Base-by-base conservation (phyloP, 2,797 vertebrate genomes). In the Chrosomus eos region DNA sequence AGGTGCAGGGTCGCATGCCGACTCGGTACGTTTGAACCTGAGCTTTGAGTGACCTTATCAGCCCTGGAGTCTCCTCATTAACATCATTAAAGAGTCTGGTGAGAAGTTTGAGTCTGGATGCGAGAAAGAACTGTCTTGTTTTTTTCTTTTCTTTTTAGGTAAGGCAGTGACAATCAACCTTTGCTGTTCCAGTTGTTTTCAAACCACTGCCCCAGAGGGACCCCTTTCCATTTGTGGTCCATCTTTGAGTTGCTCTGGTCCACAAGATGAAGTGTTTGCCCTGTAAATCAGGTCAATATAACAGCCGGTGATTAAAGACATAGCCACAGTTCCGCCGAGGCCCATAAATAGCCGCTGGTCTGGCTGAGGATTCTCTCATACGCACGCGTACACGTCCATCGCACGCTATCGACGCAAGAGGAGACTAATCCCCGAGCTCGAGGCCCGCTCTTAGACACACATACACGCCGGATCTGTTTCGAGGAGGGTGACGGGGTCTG, bases 401-500 rank as follows among this genome's bases (percentile, higher is more conserved):
- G 88, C 91, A 64, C 21, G 36, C 68, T 86, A 92, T 93, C 87
- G 91, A 88, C 82, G 91, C 92, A 91, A 87, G 89, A 68, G 91
- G 91, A 67, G 92, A 94, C 93, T 87, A 83, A 80, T 92, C 89
- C 91, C 87, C 90, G 86, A 86, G 80, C 90, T 90, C 86, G 90
- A 93, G 91, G 90, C 91, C 89, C 87, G 45, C 87, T 91, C 90
- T 90, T 88, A 89, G 87, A 90, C 94, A 90, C 93, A 93, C 92
- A 90, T 93, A 92, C 92, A 92, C 94, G 91, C 91, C 89, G 91
- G 92, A 94, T 94, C 92, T 87, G 91, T 94, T 93, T 95, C 93
- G 93, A 93, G 90, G 93, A 93, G 92, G 92, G 90, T 88, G 87
- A 89, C 81, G 40, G 93, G 91, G 92, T 93, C 93, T 94, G 94